Base-by-base conservation (phyloP, 1,140 invertebrate genomes). In the Maniola jurtina region DNA sequence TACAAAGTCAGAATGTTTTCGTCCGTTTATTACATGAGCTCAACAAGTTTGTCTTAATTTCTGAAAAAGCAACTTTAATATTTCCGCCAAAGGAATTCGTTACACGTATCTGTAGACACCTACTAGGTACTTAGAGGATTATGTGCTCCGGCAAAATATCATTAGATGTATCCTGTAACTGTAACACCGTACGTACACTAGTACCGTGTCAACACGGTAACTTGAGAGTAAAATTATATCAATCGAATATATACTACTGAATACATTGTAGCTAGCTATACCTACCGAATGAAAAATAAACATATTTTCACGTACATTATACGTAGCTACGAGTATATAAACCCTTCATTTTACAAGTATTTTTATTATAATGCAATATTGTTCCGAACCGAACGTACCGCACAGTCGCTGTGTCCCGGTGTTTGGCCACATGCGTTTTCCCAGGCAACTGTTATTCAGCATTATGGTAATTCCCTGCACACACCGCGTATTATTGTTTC, bases 391-490 rank as follows among this genome's bases (percentile, higher is more conserved):
- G 33, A 25, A 63, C 61, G 72, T 70, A 25, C 25, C 25, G 4
- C 25, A 73, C 71, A 73, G 61, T 68, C 69, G 64, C 65, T 66
- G 70, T 83, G 79, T 72, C 70, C 61, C 71, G 54, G 42, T 85
- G 74, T 89, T 89, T 84, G 72, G 61, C 72, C 84, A 89, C 84
- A 84, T 87, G 86, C 62, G 47, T 48, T 52, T 73, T 88, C 84
- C 79, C 86, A 87, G 75, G 78, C 61, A 62, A 70, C 63, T 81
- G 82, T 86, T 85, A 82, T 83, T 83, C 81, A 76, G 81, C 78
- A 80, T 86, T 89, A 88, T 86, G 86, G 66, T 86, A 89, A 88
- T 86, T 79, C 70, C 75, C 70, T 71, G 73, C 75, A 83, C 71
- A 83, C 78, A 77, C 52, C 65, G 69, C 42, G 47, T 80, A 80